Percentiles rank a stretch among this genome's conserved stretches.
phyloP scores from a whole-genome alignment of 2,797 vertebrate genomes.

The Pseudochromis fuscus region DNA sequence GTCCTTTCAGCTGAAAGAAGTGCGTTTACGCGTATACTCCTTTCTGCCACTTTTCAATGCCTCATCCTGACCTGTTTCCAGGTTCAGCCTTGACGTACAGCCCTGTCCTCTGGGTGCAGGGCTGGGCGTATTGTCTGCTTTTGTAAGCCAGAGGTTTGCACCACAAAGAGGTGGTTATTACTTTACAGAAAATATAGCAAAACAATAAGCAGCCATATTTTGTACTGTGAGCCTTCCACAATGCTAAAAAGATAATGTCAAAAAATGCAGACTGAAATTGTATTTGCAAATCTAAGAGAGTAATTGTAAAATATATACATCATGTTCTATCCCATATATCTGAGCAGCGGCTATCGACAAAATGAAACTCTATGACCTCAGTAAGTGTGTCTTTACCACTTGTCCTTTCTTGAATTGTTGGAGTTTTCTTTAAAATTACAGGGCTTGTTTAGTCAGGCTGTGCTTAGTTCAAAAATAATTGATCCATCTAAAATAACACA shows the following conservation, averaged over 20 bases:
- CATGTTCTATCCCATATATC: neutral
- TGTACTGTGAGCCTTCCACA: neutral
- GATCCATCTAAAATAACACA: neutral
- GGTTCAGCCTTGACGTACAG: constrained; percentile 33
- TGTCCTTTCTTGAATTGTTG: neutral
- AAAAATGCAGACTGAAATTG: neutral
- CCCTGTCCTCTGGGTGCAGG: constrained; percentile 1
- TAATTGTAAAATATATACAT: neutral
- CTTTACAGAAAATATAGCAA: neutral
- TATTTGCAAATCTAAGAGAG: constrained; percentile 1
- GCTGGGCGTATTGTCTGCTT: neutral
- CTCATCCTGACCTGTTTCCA: constrained; percentile 61
- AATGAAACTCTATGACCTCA: constrained; percentile 65
- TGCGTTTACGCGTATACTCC: constrained; percentile 24
- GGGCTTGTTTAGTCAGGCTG: too few relatives aligned
- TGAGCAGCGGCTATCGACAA: constrained; percentile 27
- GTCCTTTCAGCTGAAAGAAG: constrained; percentile 51
- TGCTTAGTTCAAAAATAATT: neutral
- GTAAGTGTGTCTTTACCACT: neutral
- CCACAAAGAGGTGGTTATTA: constrained; percentile 1
- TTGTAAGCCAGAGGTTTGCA: constrained; percentile 4
- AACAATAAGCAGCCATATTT: neutral
- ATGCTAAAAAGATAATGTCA: neutral
- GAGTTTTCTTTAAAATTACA: neutral
- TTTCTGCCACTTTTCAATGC: constrained; percentile 13